phyloP scores from a whole-genome alignment of 2,888 invertebrate species.

The Pteria penguin region DNA sequence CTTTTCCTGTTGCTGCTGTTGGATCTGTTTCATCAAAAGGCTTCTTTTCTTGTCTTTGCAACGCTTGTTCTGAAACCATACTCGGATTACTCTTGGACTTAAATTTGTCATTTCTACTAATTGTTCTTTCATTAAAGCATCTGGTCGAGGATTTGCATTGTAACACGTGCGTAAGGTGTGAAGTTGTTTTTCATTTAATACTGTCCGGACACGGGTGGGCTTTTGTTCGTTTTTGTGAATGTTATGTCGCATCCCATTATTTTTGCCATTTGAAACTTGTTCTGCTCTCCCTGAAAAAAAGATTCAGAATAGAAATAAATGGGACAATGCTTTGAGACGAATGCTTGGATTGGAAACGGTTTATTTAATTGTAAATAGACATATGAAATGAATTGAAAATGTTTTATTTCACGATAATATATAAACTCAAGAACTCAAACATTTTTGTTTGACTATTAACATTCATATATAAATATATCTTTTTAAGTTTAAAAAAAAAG shows the following conservation, averaged over 20 bases:
- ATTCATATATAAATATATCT: too few species aligned
- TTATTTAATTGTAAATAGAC: too few species aligned
- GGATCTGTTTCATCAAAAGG: slow-evolving; percentile 97
- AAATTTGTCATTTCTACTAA: slow-evolving; percentile 99
- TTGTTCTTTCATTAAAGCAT: slow-evolving; percentile 99
- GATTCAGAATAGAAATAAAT: background rate
- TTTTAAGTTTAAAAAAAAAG: too few species aligned
- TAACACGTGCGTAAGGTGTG: slow-evolving; percentile 98
- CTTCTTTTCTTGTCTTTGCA: slow-evolving; percentile 85
- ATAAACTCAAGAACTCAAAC: too few species aligned
- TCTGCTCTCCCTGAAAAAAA: slow-evolving; percentile 63
- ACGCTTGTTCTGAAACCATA: slow-evolving; percentile 93
- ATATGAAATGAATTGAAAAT: too few species aligned
- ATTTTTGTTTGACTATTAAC: too few species aligned
- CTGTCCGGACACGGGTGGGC: slow-evolving; percentile 98
- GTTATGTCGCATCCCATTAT: slow-evolving; percentile 54
- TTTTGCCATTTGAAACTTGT: slow-evolving; percentile 55
- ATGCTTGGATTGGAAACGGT: too few species aligned
- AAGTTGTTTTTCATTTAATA: slow-evolving; percentile 98
- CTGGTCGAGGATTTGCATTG: slow-evolving; percentile 97
- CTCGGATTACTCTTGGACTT: slow-evolving; percentile 97
- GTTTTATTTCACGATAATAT: too few species aligned
- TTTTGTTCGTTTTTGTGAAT: slow-evolving; percentile 82
- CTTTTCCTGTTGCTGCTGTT: slow-evolving; percentile 93
- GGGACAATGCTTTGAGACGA: too few species aligned